phyloP scores from a whole-genome alignment of 1,140 invertebrate genomes.

The Ooceraea biroi region DNA sequence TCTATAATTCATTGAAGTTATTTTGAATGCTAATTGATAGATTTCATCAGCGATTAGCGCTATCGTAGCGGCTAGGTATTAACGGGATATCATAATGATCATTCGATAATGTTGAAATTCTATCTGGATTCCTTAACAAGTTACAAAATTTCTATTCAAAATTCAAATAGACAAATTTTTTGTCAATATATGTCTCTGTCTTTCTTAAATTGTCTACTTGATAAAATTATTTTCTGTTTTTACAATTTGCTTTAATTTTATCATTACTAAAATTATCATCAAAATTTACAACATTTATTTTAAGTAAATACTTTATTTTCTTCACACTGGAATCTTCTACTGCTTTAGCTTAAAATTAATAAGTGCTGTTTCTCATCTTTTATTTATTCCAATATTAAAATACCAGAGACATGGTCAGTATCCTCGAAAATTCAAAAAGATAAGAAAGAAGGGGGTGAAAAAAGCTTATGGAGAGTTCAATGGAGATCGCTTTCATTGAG shows the following conservation, averaged over 20 bases:
- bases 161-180: background rate
- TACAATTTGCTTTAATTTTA: no score
- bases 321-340: no score
- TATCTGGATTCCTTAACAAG: background rate
- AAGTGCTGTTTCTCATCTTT: no score
- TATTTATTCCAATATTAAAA: no score
- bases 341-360: no score
- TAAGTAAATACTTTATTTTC: no score
- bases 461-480: constrained; percentile 12
- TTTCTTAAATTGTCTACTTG: background rate
- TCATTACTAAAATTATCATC: no score
- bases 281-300: no score
- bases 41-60: background rate
- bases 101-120: background rate
- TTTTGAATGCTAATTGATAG: constrained; percentile 33
- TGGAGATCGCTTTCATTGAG: constrained; percentile 30
- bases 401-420: no score
- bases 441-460: background rate
- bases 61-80: constrained; percentile 1
- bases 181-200: background rate
- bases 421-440: no score
- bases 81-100: constrained; percentile 15
- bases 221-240: background rate
- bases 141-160: background rate
- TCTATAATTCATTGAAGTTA: constrained; percentile 20